phyloP scores from a whole-genome alignment of 2,113 vertebrate genomes.

The Tenrec ecaudatus region DNA sequence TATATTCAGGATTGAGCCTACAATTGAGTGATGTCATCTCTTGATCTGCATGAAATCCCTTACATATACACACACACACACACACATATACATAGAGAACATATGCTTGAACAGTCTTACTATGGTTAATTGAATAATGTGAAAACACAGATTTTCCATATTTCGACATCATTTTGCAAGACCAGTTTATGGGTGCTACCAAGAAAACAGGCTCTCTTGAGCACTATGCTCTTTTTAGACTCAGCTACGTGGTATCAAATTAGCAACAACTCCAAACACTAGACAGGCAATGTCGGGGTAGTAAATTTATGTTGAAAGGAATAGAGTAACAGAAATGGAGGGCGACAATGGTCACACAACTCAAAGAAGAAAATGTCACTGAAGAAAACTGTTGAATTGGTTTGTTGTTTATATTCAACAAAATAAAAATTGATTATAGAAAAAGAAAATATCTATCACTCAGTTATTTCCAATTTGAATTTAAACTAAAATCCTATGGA shows the following conservation, averaged over 20 bases:
- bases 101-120: no score
- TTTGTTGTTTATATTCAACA: neutral
- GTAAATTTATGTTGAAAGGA: neutral
- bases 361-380: neutral
- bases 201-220: no score
- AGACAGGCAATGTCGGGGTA: neutral
- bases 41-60: neutral
- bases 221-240: no score
- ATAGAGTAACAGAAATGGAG: neutral
- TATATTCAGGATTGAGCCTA: neutral
- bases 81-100: no score
- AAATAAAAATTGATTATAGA: neutral
- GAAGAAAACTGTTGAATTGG: neutral
- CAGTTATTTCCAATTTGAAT: conserved; percentile 11
- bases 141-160: no score
- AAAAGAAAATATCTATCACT: conserved; percentile 20
- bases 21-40: conserved; percentile 7
- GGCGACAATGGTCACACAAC: neutral
- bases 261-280: neutral
- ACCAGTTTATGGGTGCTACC: no score
- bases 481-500: conserved; percentile 43
- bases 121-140: no score
- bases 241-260: neutral
- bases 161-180: no score
- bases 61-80: no score